A percentile compares a stretch with the other conserved stretches of the same genome.
Evolutionary conservation across 2,113 vertebrate genomes (phyloP).

Genomic region (Macquaria ambigua): DNA sequence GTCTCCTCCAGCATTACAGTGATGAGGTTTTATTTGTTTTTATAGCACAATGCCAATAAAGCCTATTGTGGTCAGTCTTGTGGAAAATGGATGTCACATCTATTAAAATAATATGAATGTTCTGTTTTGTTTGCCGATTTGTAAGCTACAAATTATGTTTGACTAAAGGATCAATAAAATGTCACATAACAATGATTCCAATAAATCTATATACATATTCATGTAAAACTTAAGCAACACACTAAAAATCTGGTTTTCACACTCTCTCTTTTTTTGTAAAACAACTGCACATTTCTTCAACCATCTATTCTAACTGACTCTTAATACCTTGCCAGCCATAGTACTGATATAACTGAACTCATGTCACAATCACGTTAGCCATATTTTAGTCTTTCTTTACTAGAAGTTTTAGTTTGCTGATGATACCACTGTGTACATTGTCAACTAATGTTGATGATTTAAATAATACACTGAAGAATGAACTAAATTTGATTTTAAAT

Average conservation of each 20-base stretch:
- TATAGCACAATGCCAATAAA: not conserved
- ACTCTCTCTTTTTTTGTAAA: not conserved
- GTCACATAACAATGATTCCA: not conserved
- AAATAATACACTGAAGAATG: no score
- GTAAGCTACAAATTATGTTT: not conserved
- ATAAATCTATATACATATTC: not conserved
- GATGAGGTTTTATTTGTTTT: not conserved
- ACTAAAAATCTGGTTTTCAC: not conserved
- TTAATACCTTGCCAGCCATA: not conserved
- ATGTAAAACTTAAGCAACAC: not conserved
- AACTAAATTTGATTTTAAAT: no score
- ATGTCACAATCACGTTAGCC: not conserved
- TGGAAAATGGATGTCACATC: not conserved
- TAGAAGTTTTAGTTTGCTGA: no score
- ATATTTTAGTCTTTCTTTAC: not conserved
- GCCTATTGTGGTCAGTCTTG: no score
- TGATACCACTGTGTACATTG: no score
- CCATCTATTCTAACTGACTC: not conserved
- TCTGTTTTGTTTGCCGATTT: not conserved
- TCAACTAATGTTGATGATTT: no score
- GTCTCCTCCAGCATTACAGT: not conserved
- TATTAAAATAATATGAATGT: not conserved
- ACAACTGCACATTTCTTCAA: not conserved
- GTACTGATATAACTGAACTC: not conserved
- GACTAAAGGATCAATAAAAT: not conserved